A percentile compares a stretch with the other conserved stretches of the same genome.
These are phyloP conservation scores for Haliclona indistincta DNA, from an alignment of 37 sponge, comb jelly and placozoan species.

Conservation along the genomic window DNA sequence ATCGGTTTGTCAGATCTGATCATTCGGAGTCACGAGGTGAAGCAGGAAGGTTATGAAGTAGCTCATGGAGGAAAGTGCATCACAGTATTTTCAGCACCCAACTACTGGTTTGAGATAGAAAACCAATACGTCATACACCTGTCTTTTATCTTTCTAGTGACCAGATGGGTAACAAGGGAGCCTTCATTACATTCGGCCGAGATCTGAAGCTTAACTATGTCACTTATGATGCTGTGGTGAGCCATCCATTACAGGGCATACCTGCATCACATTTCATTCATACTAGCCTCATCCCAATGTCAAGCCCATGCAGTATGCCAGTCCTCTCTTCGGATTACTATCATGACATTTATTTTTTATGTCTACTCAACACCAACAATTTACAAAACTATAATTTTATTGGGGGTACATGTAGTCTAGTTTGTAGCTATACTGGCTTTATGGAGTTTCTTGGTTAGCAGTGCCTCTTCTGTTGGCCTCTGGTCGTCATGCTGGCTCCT, in stretches of 20 bases:
- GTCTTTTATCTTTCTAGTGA: constrained; percentile 51
- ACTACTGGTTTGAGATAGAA: constrained; percentile 82
- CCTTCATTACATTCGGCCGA: constrained; percentile 81
- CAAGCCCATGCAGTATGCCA: constrained; percentile 98
- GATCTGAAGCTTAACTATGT: constrained; percentile 88
- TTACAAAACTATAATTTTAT: not conserved
- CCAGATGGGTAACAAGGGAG: constrained; percentile 99
- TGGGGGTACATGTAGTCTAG: not conserved
- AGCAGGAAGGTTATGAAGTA: constrained; percentile 96
- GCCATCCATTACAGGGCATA: not conserved
- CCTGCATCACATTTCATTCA: not conserved
- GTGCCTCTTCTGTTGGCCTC: not conserved
- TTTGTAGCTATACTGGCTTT: not conserved
- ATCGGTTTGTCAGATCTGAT: constrained; percentile 55
- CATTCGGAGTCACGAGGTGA: constrained; percentile 96
- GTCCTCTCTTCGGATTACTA: constrained; percentile 75
- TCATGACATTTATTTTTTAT: constrained; percentile 19
- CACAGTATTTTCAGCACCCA: constrained; percentile 99
- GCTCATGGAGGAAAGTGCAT: constrained; percentile 92
- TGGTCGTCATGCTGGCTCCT: not conserved
- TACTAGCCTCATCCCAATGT: constrained; percentile 92
- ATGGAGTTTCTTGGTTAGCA: not conserved
- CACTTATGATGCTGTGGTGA: constrained; percentile 90
- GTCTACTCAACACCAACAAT: not conserved
- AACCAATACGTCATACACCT: not conserved